These are phyloP conservation scores for Mesocricetus auratus DNA, from an alignment of 2,113 vertebrate species.

Conservation along the genomic window DNA sequence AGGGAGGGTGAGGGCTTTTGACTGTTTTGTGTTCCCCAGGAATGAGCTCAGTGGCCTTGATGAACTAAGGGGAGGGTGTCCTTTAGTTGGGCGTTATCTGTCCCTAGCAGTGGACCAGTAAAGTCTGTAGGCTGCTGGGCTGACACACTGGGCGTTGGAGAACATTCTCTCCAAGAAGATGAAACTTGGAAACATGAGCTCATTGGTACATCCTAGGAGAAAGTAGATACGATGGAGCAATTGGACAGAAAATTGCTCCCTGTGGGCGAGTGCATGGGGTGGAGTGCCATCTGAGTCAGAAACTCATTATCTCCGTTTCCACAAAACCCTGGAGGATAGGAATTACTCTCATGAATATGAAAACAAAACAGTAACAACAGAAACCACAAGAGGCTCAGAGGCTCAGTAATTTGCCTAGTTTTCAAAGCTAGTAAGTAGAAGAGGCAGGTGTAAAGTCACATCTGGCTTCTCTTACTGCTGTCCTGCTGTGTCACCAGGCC, in stretches of 20 bases:
- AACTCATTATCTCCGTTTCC: slow-evolving; percentile 38
- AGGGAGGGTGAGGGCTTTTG: neutral
- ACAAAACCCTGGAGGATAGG: neutral
- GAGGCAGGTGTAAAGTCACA: neutral
- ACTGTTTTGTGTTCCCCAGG: neutral
- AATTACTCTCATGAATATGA: slow-evolving; percentile 11
- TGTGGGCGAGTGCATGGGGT: neutral
- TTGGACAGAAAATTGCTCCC: neutral
- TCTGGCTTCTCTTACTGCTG: neutral
- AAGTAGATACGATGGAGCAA: neutral
- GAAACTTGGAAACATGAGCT: neutral
- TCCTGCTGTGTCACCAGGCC: neutral
- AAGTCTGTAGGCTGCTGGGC: neutral
- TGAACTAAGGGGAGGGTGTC: neutral
- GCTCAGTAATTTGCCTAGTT: neutral
- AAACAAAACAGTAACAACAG: neutral
- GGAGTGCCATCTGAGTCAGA: slow-evolving; percentile 7
- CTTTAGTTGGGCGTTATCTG: neutral
- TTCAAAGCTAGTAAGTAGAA: neutral
- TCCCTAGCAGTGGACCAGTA: neutral
- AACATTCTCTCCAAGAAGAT: neutral
- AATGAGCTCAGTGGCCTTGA: neutral
- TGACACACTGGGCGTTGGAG: neutral
- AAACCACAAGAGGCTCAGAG: neutral
- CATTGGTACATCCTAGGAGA: neutral